Conservation (phyloP, 1,140 invertebrate species). For the Ectropis grisescens region DNA sequence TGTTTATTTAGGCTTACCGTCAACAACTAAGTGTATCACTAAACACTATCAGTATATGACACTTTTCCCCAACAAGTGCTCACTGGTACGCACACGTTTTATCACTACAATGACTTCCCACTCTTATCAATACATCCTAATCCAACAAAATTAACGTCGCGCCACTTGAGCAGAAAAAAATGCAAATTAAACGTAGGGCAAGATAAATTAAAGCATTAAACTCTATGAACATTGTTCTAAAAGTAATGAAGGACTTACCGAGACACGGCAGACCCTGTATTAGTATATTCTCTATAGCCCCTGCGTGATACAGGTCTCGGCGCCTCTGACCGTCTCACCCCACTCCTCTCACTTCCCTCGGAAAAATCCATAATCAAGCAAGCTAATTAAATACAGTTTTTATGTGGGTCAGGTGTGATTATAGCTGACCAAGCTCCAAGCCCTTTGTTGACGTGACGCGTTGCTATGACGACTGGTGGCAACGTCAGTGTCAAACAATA, state of each 20-base stretch:
- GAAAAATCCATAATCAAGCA: constrained; percentile 52
- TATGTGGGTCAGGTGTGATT: constrained; percentile 16
- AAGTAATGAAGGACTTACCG: constrained; percentile 19
- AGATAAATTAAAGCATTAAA: too few relatives aligned
- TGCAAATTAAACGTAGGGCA: too few relatives aligned
- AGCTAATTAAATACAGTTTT: constrained; percentile 26
- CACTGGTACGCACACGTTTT: too few relatives aligned
- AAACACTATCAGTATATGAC: too few relatives aligned
- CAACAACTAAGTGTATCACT: too few relatives aligned
- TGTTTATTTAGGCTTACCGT: too few relatives aligned
- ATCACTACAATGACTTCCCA: too few relatives aligned
- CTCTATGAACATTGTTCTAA: background rate
- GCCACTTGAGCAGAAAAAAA: too few relatives aligned
- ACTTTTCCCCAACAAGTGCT: too few relatives aligned
- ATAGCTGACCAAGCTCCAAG: constrained; percentile 34
- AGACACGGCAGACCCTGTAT: constrained; percentile 31
- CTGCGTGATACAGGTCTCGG: constrained; percentile 45
- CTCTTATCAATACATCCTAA: too few relatives aligned
- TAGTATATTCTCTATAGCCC: constrained; percentile 41
- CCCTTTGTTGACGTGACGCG: constrained; percentile 36
- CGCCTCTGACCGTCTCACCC: constrained; percentile 24
- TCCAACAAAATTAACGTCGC: too few relatives aligned
- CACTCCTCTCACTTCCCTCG: constrained; percentile 33
- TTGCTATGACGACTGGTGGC: constrained; percentile 31
- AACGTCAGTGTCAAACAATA: background rate